Base-by-base conservation (phyloP, 2,888 invertebrate genomes). In the Lithophane socia region DNA sequence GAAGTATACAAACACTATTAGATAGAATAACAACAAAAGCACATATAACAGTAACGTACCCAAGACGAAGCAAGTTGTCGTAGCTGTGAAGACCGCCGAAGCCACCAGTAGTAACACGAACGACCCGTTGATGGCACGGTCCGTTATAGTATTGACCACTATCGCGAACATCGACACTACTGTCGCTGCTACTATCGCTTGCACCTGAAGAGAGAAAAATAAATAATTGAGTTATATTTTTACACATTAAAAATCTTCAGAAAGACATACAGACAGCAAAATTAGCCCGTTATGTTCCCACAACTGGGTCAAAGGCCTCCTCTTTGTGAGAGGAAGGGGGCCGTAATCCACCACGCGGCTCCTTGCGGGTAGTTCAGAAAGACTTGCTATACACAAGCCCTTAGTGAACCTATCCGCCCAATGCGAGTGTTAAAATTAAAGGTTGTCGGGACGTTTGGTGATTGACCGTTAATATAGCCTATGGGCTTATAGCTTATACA, bases 11-110 rank as follows among this genome's bases (percentile, higher is more conserved):
- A 37, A 42, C 4, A 44, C 9, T 16, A 1, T 4, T 42, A n/a
- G 3, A n/a, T 44, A 1, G 8, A 24, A 58, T 21, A 9, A 54
- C 9, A 24, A 60, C 3, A 49, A n/a, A n/a, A 52, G 2, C 52
- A 68, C 16, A 12, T 47, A 37, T n/a, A n/a, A 21, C 3, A 5
- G 16, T 24, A 44, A 83, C 95, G 94, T 96, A 98, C 99, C 99
- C 92, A 99, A 97, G 66, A 99, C 97, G 91, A 99, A 98, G 91
- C 99, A 99, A 13, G 99, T 99, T 87, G 98, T 97, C 54, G 99
- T 99, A 5, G 99, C 99, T 1, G 99, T 99, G 91, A 98, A 98
- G 89, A 99, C 97, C 82, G 99, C 98, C 9, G 98, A 98, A 0
- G 99, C 97, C 79, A 98, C 97, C 88, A 99, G 95, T 54, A 99